Conservation (phyloP, 2,113 vertebrate species). For the Ceuthmochares aereus region DNA sequence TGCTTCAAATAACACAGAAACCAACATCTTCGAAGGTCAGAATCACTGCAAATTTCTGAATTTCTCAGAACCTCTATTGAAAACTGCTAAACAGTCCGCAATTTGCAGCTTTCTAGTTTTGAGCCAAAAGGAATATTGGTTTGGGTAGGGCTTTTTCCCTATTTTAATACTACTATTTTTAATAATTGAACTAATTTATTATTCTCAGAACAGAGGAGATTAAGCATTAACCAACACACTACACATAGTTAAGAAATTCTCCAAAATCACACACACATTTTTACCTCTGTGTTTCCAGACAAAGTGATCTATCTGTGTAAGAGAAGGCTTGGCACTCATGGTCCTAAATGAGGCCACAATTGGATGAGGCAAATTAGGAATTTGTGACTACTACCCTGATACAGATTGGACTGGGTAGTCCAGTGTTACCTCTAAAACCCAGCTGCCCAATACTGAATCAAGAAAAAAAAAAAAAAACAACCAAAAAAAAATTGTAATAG, state of each 20-base stretch:
- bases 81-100: background rate
- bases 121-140: background rate
- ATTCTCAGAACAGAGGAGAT: slow-evolving; percentile 42
- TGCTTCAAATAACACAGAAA: background rate
- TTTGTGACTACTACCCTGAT: background rate
- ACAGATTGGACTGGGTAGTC: background rate
- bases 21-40: background rate
- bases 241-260: background rate
- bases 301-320: slow-evolving; percentile 12
- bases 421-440: background rate
- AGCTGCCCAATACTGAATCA: background rate
- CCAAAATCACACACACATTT: background rate
- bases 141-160: background rate
- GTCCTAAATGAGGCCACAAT: slow-evolving; percentile 38
- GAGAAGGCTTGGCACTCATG: slow-evolving; percentile 25
- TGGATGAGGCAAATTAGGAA: background rate
- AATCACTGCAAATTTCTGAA: background rate
- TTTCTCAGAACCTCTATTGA: background rate
- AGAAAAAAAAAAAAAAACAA: background rate
- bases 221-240: background rate
- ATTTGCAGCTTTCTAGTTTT: background rate
- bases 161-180: background rate
- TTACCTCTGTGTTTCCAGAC: slow-evolving; percentile 29
- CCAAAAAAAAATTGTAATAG: background rate
- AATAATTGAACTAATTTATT: background rate